A percentile compares a stretch with the other conserved stretches of the same genome.
phyloP scores from a whole-genome alignment of 2,797 vertebrate genomes.

The Odontamblyopus lacepedii region DNA sequence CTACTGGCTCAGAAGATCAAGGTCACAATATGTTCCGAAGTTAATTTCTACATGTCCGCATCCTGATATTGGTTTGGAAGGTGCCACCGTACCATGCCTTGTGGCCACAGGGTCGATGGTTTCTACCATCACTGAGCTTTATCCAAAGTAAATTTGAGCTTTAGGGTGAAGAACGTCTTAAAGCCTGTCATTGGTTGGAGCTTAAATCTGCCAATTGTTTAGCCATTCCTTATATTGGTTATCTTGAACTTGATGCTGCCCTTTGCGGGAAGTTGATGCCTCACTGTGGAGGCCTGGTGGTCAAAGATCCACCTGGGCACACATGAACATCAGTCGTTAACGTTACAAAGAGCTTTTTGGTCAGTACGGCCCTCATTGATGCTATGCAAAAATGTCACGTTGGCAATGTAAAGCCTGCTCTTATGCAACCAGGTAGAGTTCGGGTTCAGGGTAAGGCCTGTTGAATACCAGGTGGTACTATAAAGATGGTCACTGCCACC shows the following conservation, averaged over 20 bases:
- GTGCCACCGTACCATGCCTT: too few species aligned
- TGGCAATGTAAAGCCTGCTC: neutral
- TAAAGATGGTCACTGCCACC: constrained; percentile 1
- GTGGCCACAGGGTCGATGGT: neutral
- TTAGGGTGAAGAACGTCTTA: neutral
- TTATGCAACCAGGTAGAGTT: neutral
- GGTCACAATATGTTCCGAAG: too few species aligned
- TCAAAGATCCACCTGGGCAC: neutral
- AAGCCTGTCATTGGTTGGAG: neutral
- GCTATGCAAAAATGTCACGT: neutral
- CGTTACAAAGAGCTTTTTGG: constrained; percentile 27
- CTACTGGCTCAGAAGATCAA: too few species aligned
- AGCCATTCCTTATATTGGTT: constrained; percentile 19
- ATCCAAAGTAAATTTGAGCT: neutral
- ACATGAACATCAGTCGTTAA: too few species aligned
- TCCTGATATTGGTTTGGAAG: too few species aligned
- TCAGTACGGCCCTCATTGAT: neutral
- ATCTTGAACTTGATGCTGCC: constrained; percentile 16
- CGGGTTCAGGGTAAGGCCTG: constrained; percentile 1
- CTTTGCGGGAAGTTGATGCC: constrained; percentile 22
- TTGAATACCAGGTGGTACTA: neutral
- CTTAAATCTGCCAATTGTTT: constrained; percentile 17
- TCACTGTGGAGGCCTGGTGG: constrained; percentile 7
- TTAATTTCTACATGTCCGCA: too few species aligned
- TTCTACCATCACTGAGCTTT: neutral